These are phyloP conservation scores for Anas platyrhynchos DNA, from an alignment of 2,113 vertebrate species.

Conservation along the genomic window DNA sequence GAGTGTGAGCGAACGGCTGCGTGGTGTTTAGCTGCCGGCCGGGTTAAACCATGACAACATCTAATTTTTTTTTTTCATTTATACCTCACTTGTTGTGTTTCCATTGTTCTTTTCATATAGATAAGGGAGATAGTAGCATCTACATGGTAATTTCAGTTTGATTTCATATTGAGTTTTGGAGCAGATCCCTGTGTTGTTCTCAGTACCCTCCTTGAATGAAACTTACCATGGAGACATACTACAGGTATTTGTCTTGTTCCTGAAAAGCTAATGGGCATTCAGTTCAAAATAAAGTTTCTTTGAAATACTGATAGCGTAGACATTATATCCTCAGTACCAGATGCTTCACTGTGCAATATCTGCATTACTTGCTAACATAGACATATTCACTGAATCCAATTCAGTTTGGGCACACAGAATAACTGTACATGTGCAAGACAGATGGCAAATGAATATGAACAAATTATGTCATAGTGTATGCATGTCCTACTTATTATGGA, in stretches of 20 bases:
- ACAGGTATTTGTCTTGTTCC: not conserved
- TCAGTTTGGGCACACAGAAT: not conserved
- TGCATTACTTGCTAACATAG: not conserved
- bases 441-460: constrained; percentile 16
- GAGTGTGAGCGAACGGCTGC: too few species aligned
- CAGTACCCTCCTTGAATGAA: not conserved
- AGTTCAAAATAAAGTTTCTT: not conserved
- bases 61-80: not conserved
- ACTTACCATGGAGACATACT: not conserved
- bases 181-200: not conserved
- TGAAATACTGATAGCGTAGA: not conserved
- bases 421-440: not conserved
- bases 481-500: not conserved
- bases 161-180: not conserved
- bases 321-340: not conserved
- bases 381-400: not conserved
- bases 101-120: not conserved
- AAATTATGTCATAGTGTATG: not conserved
- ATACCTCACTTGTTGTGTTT: not conserved
- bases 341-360: not conserved
- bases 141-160: not conserved
- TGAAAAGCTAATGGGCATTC: not conserved
- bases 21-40: too few species aligned
- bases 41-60: not conserved
- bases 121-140: not conserved